phyloP scores from a whole-genome alignment of 2,797 vertebrate species.

The Etheostoma nigrum region DNA sequence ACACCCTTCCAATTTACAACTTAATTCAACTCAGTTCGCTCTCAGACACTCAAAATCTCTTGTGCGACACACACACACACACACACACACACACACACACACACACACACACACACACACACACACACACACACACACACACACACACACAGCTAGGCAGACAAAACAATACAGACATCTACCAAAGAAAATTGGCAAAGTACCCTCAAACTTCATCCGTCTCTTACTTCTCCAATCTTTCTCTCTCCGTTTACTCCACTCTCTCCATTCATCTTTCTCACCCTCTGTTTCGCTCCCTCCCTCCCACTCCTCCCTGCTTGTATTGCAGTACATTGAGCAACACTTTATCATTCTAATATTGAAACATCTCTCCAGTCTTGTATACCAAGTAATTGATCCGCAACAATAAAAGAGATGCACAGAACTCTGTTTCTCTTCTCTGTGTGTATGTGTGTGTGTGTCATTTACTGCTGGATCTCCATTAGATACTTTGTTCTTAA shows the following conservation, averaged over 20 bases:
- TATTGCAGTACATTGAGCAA: slow-evolving; percentile 37
- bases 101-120: slow-evolving; percentile 20
- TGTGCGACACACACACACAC: slow-evolving; percentile 15
- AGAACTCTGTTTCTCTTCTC: slow-evolving; percentile 9
- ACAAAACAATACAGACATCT: slow-evolving; percentile 22
- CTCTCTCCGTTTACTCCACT: slow-evolving; percentile 1
- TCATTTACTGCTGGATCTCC: slow-evolving; percentile 26
- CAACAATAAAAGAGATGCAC: slow-evolving; percentile 49
- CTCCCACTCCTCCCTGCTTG: slow-evolving; percentile 17
- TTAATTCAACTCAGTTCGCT: slow-evolving; percentile 62
- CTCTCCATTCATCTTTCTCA: slow-evolving; percentile 27
- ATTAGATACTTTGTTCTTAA: slow-evolving; percentile 30
- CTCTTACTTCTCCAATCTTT: slow-evolving; percentile 31
- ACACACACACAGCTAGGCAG: neutral
- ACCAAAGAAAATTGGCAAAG: slow-evolving; percentile 42
- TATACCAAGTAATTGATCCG: slow-evolving; percentile 64
- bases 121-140: slow-evolving; percentile 4
- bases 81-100: neutral
- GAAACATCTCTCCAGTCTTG: slow-evolving; percentile 62
- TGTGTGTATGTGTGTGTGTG: neutral
- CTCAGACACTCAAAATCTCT: slow-evolving; percentile 32
- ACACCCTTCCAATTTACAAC: slow-evolving; percentile 65
- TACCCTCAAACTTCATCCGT: slow-evolving; percentile 48
- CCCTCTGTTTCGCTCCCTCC: slow-evolving; percentile 8
- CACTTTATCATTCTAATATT: slow-evolving; percentile 70